Conservation (phyloP, 2,888 invertebrate species). For the Polyploca ridens region DNA sequence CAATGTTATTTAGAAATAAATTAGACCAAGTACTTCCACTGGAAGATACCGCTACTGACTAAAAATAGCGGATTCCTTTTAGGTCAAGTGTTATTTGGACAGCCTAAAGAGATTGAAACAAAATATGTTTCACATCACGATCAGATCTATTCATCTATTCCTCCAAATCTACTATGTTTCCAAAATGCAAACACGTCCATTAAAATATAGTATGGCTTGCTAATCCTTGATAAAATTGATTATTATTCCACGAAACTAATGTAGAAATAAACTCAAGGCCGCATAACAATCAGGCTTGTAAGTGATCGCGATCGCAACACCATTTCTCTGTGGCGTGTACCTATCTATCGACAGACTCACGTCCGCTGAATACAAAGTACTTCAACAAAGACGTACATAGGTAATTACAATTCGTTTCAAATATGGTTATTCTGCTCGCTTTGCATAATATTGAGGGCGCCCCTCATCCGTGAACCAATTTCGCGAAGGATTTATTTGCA, state of each 20-base stretch:
- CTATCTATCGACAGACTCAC: constrained; percentile 18
- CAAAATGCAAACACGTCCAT: too few species aligned
- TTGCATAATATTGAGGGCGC: constrained; percentile 56
- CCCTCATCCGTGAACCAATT: constrained; percentile 54
- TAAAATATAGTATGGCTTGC: too few species aligned
- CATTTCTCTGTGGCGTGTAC: constrained; percentile 26
- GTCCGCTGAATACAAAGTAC: constrained; percentile 41
- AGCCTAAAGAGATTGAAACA: too few species aligned
- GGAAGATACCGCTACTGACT: not conserved
- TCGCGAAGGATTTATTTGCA: constrained; percentile 40
- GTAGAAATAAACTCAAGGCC: constrained; percentile 7
- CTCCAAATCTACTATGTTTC: too few species aligned
- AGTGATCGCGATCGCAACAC: not conserved
- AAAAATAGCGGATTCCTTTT: not conserved
- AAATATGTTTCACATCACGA: too few species aligned
- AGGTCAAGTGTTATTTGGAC: not conserved
- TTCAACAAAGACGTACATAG: constrained; percentile 25
- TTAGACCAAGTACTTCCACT: not conserved
- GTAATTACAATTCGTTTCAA: constrained; percentile 49
- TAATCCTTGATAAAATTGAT: not conserved
- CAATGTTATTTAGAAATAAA: not conserved
- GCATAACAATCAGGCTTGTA: not conserved
- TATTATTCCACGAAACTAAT: constrained; percentile 1
- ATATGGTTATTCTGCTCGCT: constrained; percentile 53
- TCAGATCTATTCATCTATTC: too few species aligned